phyloP scores from a whole-genome alignment of 1,140 invertebrate genomes.

The Phymorhynchus buccinoides region DNA sequence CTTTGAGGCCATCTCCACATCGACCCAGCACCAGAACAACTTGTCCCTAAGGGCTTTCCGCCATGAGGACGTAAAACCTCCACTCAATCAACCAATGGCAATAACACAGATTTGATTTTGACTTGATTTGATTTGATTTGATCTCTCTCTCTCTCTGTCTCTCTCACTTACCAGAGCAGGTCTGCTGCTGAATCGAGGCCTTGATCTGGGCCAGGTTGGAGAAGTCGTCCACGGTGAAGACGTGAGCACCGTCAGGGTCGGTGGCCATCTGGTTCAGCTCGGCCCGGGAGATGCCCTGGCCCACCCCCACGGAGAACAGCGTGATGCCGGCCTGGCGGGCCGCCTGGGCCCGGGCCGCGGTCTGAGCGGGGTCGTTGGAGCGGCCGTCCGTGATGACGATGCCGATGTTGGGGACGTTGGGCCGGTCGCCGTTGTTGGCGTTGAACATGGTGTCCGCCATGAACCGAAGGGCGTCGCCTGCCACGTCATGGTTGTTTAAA shows the following conservation, averaged over 20 bases:
- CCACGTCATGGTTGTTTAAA: not conserved
- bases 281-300: constrained; percentile 43
- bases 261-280: constrained; percentile 56
- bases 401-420: constrained; percentile 61
- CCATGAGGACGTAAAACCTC: too few relatives aligned
- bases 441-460: constrained; percentile 47
- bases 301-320: constrained; percentile 63
- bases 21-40: too few relatives aligned
- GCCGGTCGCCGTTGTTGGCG: constrained; percentile 48
- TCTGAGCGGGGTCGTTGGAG: constrained; percentile 50
- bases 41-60: too few relatives aligned
- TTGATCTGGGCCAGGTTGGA: constrained; percentile 63
- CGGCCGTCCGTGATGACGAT: constrained; percentile 63
- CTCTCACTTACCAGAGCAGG: constrained; percentile 52
- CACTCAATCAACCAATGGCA: too few relatives aligned
- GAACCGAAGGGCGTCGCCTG: constrained; percentile 49
- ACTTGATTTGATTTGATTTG: too few relatives aligned
- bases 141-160: too few relatives aligned
- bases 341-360: constrained; percentile 46
- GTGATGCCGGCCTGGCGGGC: constrained; percentile 57
- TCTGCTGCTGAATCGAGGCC: constrained; percentile 55
- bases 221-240: constrained; percentile 59
- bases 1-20: too few relatives aligned
- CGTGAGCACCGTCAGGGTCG: constrained; percentile 51
- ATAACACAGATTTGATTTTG: constrained; percentile 55